Percentiles rank a stretch among this genome's conserved stretches.
These are phyloP conservation scores for Gila orcuttii DNA, from an alignment of 2,113 vertebrate species.

Conservation along the genomic window DNA sequence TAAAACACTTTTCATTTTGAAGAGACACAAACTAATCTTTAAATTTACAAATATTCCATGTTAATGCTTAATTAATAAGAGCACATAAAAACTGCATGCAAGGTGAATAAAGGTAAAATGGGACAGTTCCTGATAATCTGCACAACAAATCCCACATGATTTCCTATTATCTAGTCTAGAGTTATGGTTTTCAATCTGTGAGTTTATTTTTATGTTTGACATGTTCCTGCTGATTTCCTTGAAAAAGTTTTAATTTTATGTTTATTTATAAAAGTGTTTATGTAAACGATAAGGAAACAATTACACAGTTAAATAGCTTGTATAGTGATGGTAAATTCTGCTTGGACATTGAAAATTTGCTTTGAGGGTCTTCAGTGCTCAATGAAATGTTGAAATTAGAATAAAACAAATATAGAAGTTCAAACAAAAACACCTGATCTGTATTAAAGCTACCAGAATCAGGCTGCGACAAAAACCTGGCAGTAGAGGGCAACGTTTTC, in stretches of 20 bases:
- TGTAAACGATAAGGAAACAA: neutral
- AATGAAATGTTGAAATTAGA: neutral
- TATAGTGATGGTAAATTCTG: neutral
- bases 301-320: neutral
- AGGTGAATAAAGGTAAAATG: neutral
- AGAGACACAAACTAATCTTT: neutral
- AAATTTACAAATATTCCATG: neutral
- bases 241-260: neutral
- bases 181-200: neutral
- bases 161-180: neutral
- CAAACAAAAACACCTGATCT: neutral
- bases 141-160: neutral
- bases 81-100: neutral
- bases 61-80: neutral
- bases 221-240: neutral
- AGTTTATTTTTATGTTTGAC: neutral
- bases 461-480: neutral
- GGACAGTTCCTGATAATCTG: too few species aligned
- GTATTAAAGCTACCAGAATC: neutral
- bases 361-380: neutral
- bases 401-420: neutral
- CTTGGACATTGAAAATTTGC: neutral
- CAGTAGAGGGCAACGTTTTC: constrained; percentile 39
- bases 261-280: too few species aligned
- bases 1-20: neutral